Evolutionary conservation across 2,888 invertebrate genomes (phyloP), one percentile per base, ranked within the genome.

Genomic region (Neoscelio sp.): DNA sequence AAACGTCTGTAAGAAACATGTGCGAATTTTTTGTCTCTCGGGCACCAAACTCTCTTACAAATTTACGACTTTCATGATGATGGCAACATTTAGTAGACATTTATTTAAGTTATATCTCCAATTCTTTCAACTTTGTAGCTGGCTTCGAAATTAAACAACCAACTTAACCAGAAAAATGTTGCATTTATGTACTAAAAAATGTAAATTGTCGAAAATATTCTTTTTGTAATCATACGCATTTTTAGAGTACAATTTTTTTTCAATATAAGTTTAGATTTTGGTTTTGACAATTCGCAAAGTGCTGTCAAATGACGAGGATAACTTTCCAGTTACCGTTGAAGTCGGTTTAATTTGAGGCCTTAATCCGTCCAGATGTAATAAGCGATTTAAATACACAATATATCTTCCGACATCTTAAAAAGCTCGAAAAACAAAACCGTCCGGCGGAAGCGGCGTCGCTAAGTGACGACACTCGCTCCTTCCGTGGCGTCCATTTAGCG

Each of bases 371-470:
- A 33, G 54, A 54, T 46, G 48, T 56, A 46, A 12, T 35, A 28
- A 64, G 44, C 42, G 67, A 67, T 78, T 60, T 48, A 75, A 79
- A 79, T 75, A 60, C 35, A 73, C 64, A 64, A 80, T 76, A 80
- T 78, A 80, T 80, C 80, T 78, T 65, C 35, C 56, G 68, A 76
- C 81, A 74, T 58, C 80, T 84, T 82, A 85, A 87, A 87, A 87
- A 85, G 86, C 81, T 80, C 84, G 81, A 83, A 83, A 84, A 85
- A 84, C 81, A 84, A 84, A 81, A 83, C 80, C 70, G 40, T 65
- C n/a, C 81, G 82, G 83, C 87, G 88, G 87, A 88, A 87, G 85
- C 84, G 75, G 48, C 85, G 76, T 48, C 81, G 84, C 82, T 87
- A 87, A 87, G 88, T 88, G 88, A 86, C 84, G 82, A 82, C 81